Percentiles rank a stretch among this genome's conserved stretches.
Evolutionary conservation across 1,140 invertebrate genomes (phyloP).

Genomic region (Choristoneura fumiferana): DNA sequence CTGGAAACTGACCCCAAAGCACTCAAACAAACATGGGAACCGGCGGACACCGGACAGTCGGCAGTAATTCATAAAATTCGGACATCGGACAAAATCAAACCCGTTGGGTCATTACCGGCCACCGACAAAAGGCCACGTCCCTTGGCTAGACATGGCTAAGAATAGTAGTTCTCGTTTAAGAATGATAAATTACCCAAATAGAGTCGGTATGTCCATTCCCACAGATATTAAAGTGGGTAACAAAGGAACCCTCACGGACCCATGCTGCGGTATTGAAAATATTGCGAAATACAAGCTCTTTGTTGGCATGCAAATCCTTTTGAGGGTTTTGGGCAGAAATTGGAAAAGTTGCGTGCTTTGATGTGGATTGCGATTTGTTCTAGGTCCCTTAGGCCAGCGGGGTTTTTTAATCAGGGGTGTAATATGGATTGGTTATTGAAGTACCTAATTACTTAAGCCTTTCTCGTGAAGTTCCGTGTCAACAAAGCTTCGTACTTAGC

Average conservation of each 20-base stretch:
- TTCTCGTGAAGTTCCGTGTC: too few relatives aligned
- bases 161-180: slow-evolving; percentile 69
- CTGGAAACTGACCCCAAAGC: slow-evolving; percentile 1
- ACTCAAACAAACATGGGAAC: slow-evolving; percentile 11
- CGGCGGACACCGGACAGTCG: slow-evolving; percentile 1
- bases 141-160: slow-evolving; percentile 51
- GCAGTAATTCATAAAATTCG: slow-evolving; percentile 64
- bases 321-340: slow-evolving; percentile 61
- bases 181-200: slow-evolving; percentile 76
- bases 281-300: slow-evolving; percentile 53
- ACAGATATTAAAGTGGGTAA: slow-evolving; percentile 73
- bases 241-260: slow-evolving; percentile 62
- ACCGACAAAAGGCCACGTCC: slow-evolving; percentile 45
- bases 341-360: slow-evolving; percentile 70
- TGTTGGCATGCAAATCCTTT: slow-evolving; percentile 71
- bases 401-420: slow-evolving; percentile 12
- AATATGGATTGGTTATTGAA: slow-evolving; percentile 2
- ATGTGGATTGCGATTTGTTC: slow-evolving; percentile 32
- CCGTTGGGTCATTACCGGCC: slow-evolving; percentile 43
- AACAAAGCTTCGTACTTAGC: too few relatives aligned
- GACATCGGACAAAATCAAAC: slow-evolving; percentile 47
- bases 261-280: slow-evolving; percentile 68
- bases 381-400: slow-evolving; percentile 1
- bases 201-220: slow-evolving; percentile 75
- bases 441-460: background rate